Base-by-base conservation (phyloP, 2,888 invertebrate species). In the Zonitis immaculata region DNA sequence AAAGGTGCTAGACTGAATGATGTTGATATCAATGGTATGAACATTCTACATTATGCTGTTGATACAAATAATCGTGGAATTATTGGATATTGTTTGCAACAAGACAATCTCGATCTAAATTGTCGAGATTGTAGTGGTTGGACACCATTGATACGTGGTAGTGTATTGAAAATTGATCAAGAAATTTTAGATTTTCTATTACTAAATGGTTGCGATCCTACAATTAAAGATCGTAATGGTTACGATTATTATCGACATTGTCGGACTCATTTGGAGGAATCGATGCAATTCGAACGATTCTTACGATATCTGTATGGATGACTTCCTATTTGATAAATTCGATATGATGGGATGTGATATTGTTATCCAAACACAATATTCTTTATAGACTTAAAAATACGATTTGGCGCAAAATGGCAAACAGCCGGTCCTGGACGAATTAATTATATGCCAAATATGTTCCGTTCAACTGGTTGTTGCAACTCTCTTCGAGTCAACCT, bases 81-180 rank as follows among this genome's bases (percentile, higher is more conserved):
- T 39, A 64, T 70, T 4, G 35, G 57, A 47, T 73, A 66, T 5
- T 72, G 72, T 59, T 57, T 80, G 47, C 70, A 71, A 46, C 47
- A 58, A 11, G 7, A 27, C 3, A 77, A 76, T 0, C 77, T 78
- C 0, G 72, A 79, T 58, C 57, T 79, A 2, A 52, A 57, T 1
- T 74, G 65, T 0, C 56, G 44, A 1, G 81, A 81, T 59, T 69
- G 64, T 60, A 76, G 76, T 52, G 78, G 78, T 0, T 80, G 80
- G 80, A 80, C 80, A 4, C 79, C 80, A 9, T 69, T 81, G 12
- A 75, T 79, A 47, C 72, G 80, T 64, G 79, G 80, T 6, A 11
- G 39, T 39, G 66, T 77, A 35, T 76, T 80, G 63, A 75, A 75
- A 6, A 75, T 76, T 0, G 62, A 57, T 0, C 72, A 74, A 0